These are phyloP conservation scores for Archips xylosteana DNA, from an alignment of 2,888 invertebrate genomes.

Conservation along the genomic window DNA sequence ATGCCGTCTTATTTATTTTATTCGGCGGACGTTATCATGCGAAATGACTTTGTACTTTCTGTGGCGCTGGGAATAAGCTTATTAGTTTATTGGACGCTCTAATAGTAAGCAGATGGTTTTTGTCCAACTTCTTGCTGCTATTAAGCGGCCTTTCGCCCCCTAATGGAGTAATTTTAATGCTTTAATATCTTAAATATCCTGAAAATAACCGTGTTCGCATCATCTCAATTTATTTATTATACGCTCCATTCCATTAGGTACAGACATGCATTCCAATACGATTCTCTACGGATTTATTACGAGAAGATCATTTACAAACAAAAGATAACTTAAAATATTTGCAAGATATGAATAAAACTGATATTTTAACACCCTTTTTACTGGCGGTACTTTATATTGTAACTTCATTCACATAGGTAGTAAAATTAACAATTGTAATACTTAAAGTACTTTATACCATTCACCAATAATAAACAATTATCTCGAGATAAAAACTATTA, in stretches of 20 bases:
- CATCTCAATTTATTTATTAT: slow-evolving; percentile 9
- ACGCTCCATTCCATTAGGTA: neutral
- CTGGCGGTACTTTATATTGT: no score
- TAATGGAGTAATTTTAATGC: slow-evolving; percentile 59
- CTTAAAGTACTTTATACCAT: no score
- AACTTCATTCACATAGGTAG: no score
- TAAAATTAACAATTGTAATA: no score
- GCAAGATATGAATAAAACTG: no score
- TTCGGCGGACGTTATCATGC: slow-evolving; percentile 70
- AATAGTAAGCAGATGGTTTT: slow-evolving; percentile 67
- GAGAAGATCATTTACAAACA: neutral
- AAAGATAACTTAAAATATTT: no score
- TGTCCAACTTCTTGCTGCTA: slow-evolving; percentile 63
- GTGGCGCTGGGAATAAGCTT: slow-evolving; percentile 62
- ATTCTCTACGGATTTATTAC: neutral
- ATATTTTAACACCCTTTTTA: no score
- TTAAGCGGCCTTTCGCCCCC: slow-evolving; percentile 51
- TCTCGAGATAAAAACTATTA: no score
- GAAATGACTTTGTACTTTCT: slow-evolving; percentile 77
- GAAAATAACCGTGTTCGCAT: slow-evolving; percentile 8
- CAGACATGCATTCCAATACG: slow-evolving; percentile 31
- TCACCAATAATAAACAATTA: no score
- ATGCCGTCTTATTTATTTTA: slow-evolving; percentile 72
- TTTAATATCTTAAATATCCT: slow-evolving; percentile 45
- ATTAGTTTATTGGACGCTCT: slow-evolving; percentile 69